phyloP scores from a whole-genome alignment of 2,888 invertebrate genomes.

The Agriopis leucophaearia region DNA sequence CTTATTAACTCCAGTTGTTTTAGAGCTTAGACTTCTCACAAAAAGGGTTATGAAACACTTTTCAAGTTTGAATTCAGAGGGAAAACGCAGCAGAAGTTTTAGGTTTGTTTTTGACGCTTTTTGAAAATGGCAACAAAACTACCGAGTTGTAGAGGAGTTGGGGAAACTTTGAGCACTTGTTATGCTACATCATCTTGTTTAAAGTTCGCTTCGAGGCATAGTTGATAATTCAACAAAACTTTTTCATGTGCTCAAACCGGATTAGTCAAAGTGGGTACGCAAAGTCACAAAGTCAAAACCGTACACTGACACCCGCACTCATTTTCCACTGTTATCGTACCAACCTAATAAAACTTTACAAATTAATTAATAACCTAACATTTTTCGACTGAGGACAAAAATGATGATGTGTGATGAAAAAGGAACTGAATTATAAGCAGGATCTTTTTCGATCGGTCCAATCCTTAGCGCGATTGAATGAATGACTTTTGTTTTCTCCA shows the following conservation, averaged over 20 bases:
- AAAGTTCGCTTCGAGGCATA: constrained; percentile 52
- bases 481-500: too few species aligned
- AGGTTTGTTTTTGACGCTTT: constrained; percentile 27
- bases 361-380: too few species aligned
- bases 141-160: constrained; percentile 26
- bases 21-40: constrained; percentile 23
- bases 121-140: constrained; percentile 33
- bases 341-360: too few species aligned
- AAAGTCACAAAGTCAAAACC: background rate
- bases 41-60: constrained; percentile 18
- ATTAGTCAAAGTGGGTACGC: background rate
- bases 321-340: too few species aligned
- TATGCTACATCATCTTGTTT: constrained; percentile 59
- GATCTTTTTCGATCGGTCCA: too few species aligned
- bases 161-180: constrained; percentile 50
- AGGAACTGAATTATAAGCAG: too few species aligned
- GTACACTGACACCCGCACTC: too few species aligned
- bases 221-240: constrained; percentile 37
- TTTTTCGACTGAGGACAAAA: too few species aligned
- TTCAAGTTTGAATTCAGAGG: constrained; percentile 11
- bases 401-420: too few species aligned
- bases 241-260: constrained; percentile 5
- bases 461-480: too few species aligned
- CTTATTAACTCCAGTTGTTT: constrained; percentile 45
- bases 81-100: constrained; percentile 15